Conservation (phyloP, 2,888 invertebrate genomes). For the Nephrotoma flavescens region DNA sequence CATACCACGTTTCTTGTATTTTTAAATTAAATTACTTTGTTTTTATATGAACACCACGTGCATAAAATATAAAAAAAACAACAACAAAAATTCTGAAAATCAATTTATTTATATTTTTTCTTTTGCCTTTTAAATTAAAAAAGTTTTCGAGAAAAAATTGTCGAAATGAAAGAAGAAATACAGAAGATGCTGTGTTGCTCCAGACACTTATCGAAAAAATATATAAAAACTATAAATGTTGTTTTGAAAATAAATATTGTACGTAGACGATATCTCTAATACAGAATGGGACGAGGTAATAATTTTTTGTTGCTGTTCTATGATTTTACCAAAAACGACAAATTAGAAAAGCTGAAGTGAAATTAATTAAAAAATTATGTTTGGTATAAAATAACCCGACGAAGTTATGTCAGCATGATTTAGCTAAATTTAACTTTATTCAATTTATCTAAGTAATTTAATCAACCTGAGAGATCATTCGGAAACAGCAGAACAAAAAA, state of each 20-base stretch:
- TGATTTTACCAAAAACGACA: background rate
- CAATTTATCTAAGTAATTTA: no score
- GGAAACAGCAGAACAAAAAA: no score
- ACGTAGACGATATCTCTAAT: background rate
- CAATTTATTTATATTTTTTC: background rate
- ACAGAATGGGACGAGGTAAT: background rate
- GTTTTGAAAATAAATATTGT: background rate
- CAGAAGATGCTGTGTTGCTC: background rate
- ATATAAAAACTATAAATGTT: background rate
- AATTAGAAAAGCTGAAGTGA: background rate
- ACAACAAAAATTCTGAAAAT: background rate
- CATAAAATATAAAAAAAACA: background rate
- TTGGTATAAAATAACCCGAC: background rate
- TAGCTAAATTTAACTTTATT: no score
- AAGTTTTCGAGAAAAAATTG: background rate
- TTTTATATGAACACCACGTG: background rate
- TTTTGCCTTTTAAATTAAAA: background rate
- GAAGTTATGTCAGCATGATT: background rate
- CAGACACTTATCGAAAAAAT: background rate
- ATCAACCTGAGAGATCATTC: no score
- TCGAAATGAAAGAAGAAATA: background rate
- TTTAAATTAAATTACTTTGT: background rate
- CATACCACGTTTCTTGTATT: background rate
- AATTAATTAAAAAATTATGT: background rate
- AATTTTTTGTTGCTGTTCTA: background rate